Conservation (phyloP, 2,888 invertebrate genomes). For the Flabesymbios commensalis region DNA sequence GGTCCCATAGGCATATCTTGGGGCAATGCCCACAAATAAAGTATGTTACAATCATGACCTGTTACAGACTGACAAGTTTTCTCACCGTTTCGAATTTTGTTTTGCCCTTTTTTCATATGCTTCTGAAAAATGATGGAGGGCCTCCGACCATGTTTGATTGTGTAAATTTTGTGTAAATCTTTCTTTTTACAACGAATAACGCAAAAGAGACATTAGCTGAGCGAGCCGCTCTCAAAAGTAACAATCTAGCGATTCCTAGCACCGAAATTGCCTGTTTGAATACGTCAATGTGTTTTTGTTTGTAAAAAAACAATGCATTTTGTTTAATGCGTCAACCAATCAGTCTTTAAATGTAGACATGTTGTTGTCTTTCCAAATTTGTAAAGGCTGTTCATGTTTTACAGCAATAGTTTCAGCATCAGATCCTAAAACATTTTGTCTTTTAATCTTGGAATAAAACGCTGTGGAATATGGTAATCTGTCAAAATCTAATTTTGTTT, state of each 20-base stretch:
- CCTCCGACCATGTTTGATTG: not conserved
- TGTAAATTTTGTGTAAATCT: not conserved
- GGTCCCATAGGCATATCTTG: not conserved
- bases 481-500: not conserved
- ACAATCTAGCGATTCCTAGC: not conserved
- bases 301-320: not conserved
- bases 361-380: not conserved
- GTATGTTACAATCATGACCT: too few species aligned
- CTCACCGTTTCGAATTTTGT: not conserved
- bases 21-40: too few species aligned
- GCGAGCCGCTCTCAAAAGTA: not conserved
- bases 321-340: not conserved
- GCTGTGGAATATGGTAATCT: not conserved
- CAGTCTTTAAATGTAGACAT: slow-evolving; percentile 3
- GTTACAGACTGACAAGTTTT: too few species aligned
- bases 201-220: not conserved
- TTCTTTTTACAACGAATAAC: too few species aligned
- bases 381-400: not conserved
- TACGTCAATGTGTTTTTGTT: not conserved
- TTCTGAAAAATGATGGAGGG: slow-evolving; percentile 2
- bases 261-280: slow-evolving; percentile 8
- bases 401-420: not conserved
- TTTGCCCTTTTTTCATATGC: not conserved
- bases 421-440: not conserved
- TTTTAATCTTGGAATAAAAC: not conserved